Evolutionary conservation across 2,113 vertebrate genomes (phyloP).

Genomic region (Bambusicola thoracicus): DNA sequence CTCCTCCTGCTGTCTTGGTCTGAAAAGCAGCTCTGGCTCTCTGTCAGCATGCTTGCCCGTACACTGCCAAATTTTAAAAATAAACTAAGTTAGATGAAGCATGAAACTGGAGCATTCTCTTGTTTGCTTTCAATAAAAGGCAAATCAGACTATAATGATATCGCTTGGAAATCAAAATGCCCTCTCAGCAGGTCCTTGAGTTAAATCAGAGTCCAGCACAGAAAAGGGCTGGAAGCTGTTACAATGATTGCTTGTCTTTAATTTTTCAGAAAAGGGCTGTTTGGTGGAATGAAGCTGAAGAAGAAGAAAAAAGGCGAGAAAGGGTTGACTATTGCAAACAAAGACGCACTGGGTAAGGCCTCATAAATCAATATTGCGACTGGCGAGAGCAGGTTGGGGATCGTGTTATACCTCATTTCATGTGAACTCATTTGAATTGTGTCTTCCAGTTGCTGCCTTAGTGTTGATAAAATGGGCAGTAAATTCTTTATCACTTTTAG

Average conservation of each 20-base stretch:
- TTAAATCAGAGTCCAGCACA: not conserved
- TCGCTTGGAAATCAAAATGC: not conserved
- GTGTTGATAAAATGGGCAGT: not conserved
- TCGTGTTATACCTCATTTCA: not conserved
- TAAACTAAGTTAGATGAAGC: not conserved
- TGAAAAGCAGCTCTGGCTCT: not conserved
- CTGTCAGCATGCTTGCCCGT: not conserved
- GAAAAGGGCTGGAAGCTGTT: not conserved
- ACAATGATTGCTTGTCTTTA: not conserved
- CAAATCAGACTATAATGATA: not conserved
- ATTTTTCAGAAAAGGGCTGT: constrained; percentile 79
- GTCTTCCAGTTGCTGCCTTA: not conserved
- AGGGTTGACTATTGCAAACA: constrained; percentile 86
- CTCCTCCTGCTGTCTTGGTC: not conserved
- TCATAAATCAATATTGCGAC: constrained; percentile 74
- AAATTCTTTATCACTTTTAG: not conserved
- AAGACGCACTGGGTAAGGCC: constrained; percentile 84
- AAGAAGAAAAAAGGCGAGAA: constrained; percentile 84
- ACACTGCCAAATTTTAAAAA: not conserved
- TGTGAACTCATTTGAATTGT: constrained; percentile 11
- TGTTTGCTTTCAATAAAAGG: not conserved
- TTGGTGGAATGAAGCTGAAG: constrained; percentile 85
- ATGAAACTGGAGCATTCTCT: not conserved
- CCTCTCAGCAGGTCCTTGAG: not conserved
- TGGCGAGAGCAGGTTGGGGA: not conserved